Base-by-base conservation (phyloP, 2,113 vertebrate species). In the Dinomys branickii region DNA sequence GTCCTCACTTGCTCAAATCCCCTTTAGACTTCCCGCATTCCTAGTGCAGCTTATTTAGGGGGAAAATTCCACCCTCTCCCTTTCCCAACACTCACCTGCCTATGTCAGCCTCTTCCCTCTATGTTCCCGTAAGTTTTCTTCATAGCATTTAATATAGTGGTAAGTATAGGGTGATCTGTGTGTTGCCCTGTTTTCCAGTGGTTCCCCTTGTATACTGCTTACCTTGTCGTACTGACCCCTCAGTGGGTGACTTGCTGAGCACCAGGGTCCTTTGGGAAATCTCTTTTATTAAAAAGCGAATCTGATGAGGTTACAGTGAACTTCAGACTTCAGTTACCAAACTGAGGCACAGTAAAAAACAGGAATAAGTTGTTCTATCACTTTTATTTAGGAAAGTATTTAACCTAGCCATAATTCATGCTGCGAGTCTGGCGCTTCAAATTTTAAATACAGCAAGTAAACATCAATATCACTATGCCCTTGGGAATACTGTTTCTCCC, bases 391-490 rank as follows among this genome's bases (percentile, higher is more conserved):
- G n/a, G 22, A 82, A 90, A 83, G 22, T n/a, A 20, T 80, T 80
- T 50, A 83, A 65, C 87, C 80, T 58, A 88, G 41, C 5, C 24
- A 19, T 67, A 44, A 85, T 85, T 91, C 59, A 56, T 78, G 47
- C 65, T 38, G 35, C 20, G 71, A 95, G 28, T 54, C 65, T 78
- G 11, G 54, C 10, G n/a, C 91, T 94, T 96, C 96, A 97, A 71
- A 85, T 85, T 92, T 71, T 91, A 92, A 96, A 90, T 41, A 75
- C 35, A 87, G 22, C 56, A 84, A 92, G 75, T 78, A 94, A 88
- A 91, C 67, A 12, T 52, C 35, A 59, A 2, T 54, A 93, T 71
- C 19, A 69, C n/a, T 56, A 19, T 47, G 30, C 63, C 59, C 63
- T 44, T 94, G 73, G 52, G 50, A 94, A 83, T 78, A 61, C 44